Conservation (phyloP, 2,797 vertebrate species). For the Enteromius thamalakanensis region DNA sequence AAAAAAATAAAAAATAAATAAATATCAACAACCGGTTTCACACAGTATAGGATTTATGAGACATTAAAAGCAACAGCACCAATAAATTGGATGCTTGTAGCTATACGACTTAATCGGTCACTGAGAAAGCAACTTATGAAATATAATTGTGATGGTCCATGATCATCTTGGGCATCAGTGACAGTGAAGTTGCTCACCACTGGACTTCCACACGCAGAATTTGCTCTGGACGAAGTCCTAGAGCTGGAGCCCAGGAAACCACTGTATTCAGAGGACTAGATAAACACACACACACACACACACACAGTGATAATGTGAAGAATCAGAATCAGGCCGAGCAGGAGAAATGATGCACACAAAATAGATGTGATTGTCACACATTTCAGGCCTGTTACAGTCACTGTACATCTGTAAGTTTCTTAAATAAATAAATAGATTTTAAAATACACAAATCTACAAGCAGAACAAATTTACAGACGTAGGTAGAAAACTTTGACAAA, state of each 20-base stretch:
- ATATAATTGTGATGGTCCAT: neutral
- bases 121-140: neutral
- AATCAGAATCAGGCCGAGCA: neutral
- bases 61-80: neutral
- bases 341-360: neutral
- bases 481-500: neutral
- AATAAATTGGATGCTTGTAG: neutral
- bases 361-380: neutral
- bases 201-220: conserved; percentile 90
- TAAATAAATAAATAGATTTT: neutral
- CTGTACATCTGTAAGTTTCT: neutral
- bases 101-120: neutral
- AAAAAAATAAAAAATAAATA: neutral
- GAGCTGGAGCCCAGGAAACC: conserved; percentile 86
- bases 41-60: neutral
- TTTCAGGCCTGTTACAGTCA: conserved; percentile 5
- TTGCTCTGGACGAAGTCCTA: conserved; percentile 89
- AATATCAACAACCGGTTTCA: neutral
- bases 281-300: conserved; percentile 22
- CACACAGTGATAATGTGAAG: neutral
- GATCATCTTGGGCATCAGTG: conserved; percentile 25
- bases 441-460: neutral
- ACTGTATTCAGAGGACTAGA: conserved; percentile 87
- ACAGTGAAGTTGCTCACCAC: conserved; percentile 85
- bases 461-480: neutral